Evolutionary conservation across 2,113 vertebrate genomes (phyloP).

Genomic region (Pedionomus torquatus): DNA sequence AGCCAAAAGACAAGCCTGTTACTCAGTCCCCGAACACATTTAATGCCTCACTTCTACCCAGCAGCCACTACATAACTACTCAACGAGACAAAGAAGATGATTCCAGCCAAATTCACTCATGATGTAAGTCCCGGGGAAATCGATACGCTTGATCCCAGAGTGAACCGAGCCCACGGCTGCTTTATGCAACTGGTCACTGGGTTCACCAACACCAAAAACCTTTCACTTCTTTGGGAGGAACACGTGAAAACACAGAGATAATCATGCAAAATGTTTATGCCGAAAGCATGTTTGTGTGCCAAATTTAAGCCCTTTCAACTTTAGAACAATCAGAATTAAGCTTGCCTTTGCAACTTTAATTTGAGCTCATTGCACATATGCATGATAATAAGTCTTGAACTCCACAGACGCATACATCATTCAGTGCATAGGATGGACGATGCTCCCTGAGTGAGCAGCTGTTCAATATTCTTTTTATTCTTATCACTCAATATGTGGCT

Average conservation of each 20-base stretch:
- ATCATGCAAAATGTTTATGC: background rate
- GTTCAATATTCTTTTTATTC: slow-evolving; percentile 70
- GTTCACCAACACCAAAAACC: background rate
- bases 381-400: slow-evolving; percentile 59
- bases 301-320: slow-evolving; percentile 1
- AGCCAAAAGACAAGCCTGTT: slow-evolving; percentile 35
- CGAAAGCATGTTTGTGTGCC: background rate
- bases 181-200: background rate
- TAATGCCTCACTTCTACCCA: background rate
- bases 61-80: background rate
- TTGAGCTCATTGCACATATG: slow-evolving; percentile 28
- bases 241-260: background rate
- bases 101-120: background rate
- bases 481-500: slow-evolving; percentile 67
- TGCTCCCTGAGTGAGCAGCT: slow-evolving; percentile 52
- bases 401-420: slow-evolving; percentile 58
- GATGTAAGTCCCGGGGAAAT: background rate
- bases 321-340: slow-evolving; percentile 9
- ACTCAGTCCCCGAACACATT: background rate
- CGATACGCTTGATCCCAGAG: background rate
- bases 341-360: slow-evolving; percentile 51
- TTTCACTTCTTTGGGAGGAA: background rate
- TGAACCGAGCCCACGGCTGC: background rate
- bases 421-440: slow-evolving; percentile 50
- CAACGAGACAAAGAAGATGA: background rate